Conservation (phyloP, 1,140 invertebrate genomes). For the Nymphalis io region DNA sequence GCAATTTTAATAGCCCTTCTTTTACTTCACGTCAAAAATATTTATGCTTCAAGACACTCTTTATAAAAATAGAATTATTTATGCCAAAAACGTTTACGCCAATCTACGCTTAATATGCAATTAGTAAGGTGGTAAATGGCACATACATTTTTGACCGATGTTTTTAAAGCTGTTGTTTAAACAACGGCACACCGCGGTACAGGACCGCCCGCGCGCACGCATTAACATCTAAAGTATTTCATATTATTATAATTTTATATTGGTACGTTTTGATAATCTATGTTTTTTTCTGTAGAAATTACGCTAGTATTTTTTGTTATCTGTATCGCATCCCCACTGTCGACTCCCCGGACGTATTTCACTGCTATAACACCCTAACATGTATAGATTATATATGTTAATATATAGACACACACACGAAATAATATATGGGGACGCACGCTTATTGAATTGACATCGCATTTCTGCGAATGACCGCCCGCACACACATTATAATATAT, state of each 20-base stretch:
- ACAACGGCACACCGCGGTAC: constrained; percentile 48
- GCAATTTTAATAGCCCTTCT: not conserved
- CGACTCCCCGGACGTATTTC: constrained; percentile 65
- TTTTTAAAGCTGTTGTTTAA: constrained; percentile 40
- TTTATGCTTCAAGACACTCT: constrained; percentile 37
- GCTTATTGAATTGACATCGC: constrained; percentile 72
- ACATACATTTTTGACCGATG: constrained; percentile 42
- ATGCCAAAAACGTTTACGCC: constrained; percentile 40
- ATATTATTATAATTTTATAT: constrained; percentile 81
- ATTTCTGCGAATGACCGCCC: constrained; percentile 53
- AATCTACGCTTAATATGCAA: constrained; percentile 30
- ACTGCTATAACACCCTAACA: constrained; percentile 73
- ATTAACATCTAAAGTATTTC: constrained; percentile 76
- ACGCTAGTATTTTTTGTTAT: constrained; percentile 77
- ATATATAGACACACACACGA: constrained; percentile 69
- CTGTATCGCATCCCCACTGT: constrained; percentile 62
- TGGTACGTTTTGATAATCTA: constrained; percentile 85
- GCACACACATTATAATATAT: constrained; percentile 45
- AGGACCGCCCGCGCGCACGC: constrained; percentile 65
- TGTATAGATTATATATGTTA: constrained; percentile 67
- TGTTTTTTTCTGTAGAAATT: constrained; percentile 82
- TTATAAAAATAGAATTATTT: constrained; percentile 42
- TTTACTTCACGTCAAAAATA: constrained; percentile 31
- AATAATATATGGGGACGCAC: constrained; percentile 63
- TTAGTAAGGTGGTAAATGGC: constrained; percentile 33